These are phyloP conservation scores for Drosophila auraria DNA, from an alignment of 1,140 invertebrate genomes.

Conservation along the genomic window DNA sequence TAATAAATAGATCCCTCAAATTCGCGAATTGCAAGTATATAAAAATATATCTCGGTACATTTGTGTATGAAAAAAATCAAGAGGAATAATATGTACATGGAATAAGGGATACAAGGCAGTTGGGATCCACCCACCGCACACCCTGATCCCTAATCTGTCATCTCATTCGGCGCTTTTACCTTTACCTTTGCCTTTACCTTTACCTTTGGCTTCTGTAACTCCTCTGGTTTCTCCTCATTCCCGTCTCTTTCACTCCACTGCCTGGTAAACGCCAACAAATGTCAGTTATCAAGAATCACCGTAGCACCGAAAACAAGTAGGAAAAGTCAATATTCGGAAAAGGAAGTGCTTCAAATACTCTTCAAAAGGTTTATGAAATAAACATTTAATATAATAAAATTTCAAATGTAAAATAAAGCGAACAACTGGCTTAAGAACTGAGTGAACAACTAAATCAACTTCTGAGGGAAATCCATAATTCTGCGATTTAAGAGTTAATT, in stretches of 20 bases:
- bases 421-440: not conserved
- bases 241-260: not conserved
- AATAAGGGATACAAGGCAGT: not conserved
- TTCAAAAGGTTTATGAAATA: not conserved
- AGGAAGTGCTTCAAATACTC: not conserved
- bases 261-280: conserved; percentile 62
- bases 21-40: too few relatives aligned
- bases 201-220: conserved; percentile 38
- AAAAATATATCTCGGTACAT: not conserved
- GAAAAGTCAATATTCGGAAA: not conserved
- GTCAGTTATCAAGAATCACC: conserved; percentile 74
- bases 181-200: conserved; percentile 10
- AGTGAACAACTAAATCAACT: not conserved
- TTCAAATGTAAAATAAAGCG: not conserved
- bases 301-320: conserved; percentile 40
- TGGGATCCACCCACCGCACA: conserved; percentile 19
- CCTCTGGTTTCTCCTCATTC: not conserved
- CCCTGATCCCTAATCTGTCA: conserved; percentile 33
- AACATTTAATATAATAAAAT: not conserved
- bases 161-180: conserved; percentile 15
- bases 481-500: too few relatives aligned
- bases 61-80: not conserved
- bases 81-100: not conserved
- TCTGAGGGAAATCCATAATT: too few relatives aligned
- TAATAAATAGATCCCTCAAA: too few relatives aligned